These are phyloP conservation scores for Podiceps cristatus DNA, from an alignment of 2,113 vertebrate species.

Conservation along the genomic window DNA sequence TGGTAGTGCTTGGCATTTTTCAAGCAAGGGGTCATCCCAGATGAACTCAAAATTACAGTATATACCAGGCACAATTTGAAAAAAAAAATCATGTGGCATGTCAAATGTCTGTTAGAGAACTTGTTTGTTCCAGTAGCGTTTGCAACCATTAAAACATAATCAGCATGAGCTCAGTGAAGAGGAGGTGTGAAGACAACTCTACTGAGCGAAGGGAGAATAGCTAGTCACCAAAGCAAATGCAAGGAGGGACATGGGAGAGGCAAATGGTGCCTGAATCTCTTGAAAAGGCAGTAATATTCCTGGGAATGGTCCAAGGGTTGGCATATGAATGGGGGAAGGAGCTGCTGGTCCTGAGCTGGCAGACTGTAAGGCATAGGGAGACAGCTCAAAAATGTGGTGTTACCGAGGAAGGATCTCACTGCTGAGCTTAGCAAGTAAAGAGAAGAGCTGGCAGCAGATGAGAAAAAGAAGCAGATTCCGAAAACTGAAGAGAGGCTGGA, in stretches of 20 bases:
- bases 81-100: not conserved
- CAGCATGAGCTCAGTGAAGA: conserved; percentile 28
- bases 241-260: not conserved
- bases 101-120: not conserved
- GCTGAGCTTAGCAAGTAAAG: not conserved
- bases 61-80: not conserved
- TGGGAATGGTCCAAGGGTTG: not conserved
- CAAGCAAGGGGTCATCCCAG: not conserved
- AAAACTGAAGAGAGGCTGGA: not conserved
- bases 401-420: not conserved
- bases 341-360: not conserved
- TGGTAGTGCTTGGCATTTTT: not conserved
- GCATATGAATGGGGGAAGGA: not conserved
- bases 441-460: not conserved
- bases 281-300: not conserved
- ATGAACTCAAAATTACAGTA: not conserved
- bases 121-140: not conserved
- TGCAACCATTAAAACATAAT: conserved; percentile 34
- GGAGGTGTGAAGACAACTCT: conserved; percentile 47
- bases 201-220: not conserved
- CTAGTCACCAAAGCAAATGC: conserved; percentile 10
- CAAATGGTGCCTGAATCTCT: not conserved
- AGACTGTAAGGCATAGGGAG: not conserved
- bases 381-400: not conserved
- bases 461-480: not conserved